Evolutionary conservation across 2,888 invertebrate genomes (phyloP).

Genomic region (Oligia latruncula): DNA sequence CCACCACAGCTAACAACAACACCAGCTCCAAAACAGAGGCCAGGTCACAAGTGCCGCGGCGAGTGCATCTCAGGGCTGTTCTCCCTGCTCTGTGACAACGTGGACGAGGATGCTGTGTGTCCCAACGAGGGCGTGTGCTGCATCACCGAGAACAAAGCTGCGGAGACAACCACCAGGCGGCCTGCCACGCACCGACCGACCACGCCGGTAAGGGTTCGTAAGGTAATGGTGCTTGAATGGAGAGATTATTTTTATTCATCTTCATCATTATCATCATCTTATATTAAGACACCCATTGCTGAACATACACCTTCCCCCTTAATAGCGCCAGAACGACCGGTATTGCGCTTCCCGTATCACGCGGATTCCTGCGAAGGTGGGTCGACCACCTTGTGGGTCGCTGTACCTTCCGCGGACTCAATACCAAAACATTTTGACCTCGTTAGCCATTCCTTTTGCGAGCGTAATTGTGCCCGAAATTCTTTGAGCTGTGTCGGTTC

Average conservation of each 20-base stretch:
- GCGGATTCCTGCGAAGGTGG: not conserved
- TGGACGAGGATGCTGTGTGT: conserved; percentile 94
- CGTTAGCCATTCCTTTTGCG: not conserved
- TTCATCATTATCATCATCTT: conserved; percentile 9
- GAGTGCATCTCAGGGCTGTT: conserved; percentile 96
- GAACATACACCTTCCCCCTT: not conserved
- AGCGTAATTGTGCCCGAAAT: not conserved
- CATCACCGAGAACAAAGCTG: conserved; percentile 87
- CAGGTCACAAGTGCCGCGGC: conserved; percentile 92
- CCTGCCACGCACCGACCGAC: conserved; percentile 79
- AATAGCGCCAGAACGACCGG: too few relatives aligned
- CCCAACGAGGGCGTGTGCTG: conserved; percentile 95
- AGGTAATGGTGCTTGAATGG: conserved; percentile 24
- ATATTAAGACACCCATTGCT: not conserved
- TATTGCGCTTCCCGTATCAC: not conserved
- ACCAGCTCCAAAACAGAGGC: conserved; percentile 79
- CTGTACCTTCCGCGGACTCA: not conserved
- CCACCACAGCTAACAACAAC: conserved; percentile 81
- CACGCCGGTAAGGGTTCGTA: conserved; percentile 74
- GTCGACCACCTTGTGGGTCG: not conserved
- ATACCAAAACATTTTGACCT: not conserved
- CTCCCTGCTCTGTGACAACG: conserved; percentile 95
- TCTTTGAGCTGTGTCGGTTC: not conserved
- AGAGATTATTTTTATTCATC: conserved; percentile 12
- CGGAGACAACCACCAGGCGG: conserved; percentile 79